Evolutionary conservation across 2,113 vertebrate species (phyloP).

Genomic region (Opisthocomus hoazin): DNA sequence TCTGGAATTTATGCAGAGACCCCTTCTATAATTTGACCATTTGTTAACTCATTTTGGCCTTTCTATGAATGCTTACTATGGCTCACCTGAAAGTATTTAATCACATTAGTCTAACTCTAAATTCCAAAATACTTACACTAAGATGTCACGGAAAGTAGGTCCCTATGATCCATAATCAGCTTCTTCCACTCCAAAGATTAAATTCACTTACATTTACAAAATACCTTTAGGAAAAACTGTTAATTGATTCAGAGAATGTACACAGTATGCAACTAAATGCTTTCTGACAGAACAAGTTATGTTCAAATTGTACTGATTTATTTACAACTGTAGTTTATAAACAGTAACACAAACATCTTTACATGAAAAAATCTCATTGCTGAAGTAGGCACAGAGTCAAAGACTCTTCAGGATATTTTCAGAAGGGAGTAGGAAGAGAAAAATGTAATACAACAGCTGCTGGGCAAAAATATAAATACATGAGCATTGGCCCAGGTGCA

Average conservation of each 20-base stretch:
- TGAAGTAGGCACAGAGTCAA: constrained; percentile 68
- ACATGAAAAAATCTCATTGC: constrained; percentile 72
- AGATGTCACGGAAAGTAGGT: neutral
- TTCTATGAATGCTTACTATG: neutral
- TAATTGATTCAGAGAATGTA: neutral
- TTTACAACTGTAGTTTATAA: constrained; percentile 81
- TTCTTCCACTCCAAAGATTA: neutral
- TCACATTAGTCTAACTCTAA: neutral
- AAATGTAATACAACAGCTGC: constrained; percentile 58
- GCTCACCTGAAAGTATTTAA: neutral
- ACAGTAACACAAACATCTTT: constrained; percentile 78
- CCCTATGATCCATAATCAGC: neutral
- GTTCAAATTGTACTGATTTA: constrained; percentile 77
- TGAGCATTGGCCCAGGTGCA: constrained; percentile 60
- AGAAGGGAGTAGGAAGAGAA: constrained; percentile 48
- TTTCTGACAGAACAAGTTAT: constrained; percentile 43
- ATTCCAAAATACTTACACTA: constrained; percentile 2
- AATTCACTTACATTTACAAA: neutral
- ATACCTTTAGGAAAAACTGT: neutral
- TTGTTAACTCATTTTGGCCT: neutral
- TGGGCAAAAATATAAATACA: constrained; percentile 65
- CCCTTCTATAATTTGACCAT: neutral
- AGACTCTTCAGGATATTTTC: constrained; percentile 62
- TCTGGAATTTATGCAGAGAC: neutral
- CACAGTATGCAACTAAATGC: neutral